Percentiles rank a stretch among this genome's conserved stretches.
These are phyloP conservation scores for Echiichthys vipera DNA, from an alignment of 2,797 vertebrate genomes.

Conservation along the genomic window DNA sequence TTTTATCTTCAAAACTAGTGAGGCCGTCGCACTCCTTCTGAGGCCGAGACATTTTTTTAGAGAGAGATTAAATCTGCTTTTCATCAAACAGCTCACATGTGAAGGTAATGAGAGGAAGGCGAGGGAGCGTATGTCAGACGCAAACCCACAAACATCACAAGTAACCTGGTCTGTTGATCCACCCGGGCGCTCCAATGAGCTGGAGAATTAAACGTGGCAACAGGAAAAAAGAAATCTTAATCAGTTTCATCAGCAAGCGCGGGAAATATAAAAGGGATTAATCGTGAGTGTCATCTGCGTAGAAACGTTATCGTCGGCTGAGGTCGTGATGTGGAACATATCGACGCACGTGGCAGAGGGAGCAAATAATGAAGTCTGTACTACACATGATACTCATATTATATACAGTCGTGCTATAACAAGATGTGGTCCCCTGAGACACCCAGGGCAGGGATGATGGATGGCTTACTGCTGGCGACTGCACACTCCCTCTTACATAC, in stretches of 20 bases:
- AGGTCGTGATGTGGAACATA: neutral
- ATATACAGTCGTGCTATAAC: slow-evolving; percentile 16
- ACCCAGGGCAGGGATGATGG: slow-evolving; percentile 32
- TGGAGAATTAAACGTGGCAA: slow-evolving; percentile 14
- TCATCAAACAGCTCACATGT: neutral
- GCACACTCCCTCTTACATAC: neutral
- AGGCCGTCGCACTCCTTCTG: neutral
- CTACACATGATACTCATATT: slow-evolving; percentile 20
- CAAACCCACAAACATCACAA: neutral
- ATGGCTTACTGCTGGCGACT: slow-evolving; percentile 28
- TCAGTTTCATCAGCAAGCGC: slow-evolving; percentile 13
- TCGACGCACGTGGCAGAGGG: slow-evolving; percentile 8
- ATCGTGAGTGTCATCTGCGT: neutral
- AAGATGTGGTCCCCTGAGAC: slow-evolving; percentile 26
- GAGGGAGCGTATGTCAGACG: neutral
- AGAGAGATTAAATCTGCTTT: slow-evolving; percentile 6
- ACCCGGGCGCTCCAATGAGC: slow-evolving; percentile 33
- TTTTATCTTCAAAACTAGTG: slow-evolving; percentile 40
- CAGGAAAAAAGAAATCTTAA: neutral
- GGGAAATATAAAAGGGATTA: slow-evolving; percentile 7
- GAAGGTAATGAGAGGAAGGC: neutral
- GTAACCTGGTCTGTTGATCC: neutral
- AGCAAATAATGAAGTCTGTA: slow-evolving; percentile 38
- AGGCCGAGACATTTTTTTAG: slow-evolving; percentile 30
- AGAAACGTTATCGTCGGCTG: neutral